A percentile compares a stretch with the other conserved stretches of the same genome.
Conservation (phyloP, 2,888 invertebrate species). For the Latheticus oryzae region DNA sequence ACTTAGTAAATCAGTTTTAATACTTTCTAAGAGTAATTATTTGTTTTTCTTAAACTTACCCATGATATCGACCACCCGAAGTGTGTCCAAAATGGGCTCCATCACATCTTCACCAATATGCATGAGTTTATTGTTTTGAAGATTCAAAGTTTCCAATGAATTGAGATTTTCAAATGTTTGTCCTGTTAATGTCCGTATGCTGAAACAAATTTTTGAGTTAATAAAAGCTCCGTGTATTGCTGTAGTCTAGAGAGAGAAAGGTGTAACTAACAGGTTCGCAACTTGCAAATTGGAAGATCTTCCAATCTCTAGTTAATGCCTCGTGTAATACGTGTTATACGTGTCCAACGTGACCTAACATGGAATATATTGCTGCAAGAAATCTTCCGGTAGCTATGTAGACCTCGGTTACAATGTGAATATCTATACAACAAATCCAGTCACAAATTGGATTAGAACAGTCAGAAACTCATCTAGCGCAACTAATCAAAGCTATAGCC, state of each 20-base stretch:
- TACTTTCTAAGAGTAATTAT: background rate
- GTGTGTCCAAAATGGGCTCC: slow-evolving; percentile 88
- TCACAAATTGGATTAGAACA: slow-evolving; percentile 3
- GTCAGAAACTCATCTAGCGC: background rate
- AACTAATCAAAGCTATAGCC: slow-evolving; percentile 5
- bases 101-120: slow-evolving; percentile 89
- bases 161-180: slow-evolving; percentile 90
- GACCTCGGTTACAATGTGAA: no score
- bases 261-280: no score
- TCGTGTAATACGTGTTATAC: no score
- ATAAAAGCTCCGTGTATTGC: no score
- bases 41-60: slow-evolving; percentile 69
- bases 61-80: slow-evolving; percentile 88
- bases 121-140: slow-evolving; percentile 88
- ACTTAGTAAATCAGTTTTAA: background rate
- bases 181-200: slow-evolving; percentile 84
- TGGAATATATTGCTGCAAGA: no score
- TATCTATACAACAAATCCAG: no score
- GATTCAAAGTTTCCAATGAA: slow-evolving; percentile 87
- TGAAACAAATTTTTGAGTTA: no score
- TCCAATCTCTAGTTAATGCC: no score
- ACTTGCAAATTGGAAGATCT: no score
- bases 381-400: no score
- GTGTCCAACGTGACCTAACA: no score
- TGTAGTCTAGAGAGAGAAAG: no score